These are phyloP conservation scores for Halichoerus grypus DNA, from an alignment of 2,113 vertebrate genomes.

Conservation along the genomic window DNA sequence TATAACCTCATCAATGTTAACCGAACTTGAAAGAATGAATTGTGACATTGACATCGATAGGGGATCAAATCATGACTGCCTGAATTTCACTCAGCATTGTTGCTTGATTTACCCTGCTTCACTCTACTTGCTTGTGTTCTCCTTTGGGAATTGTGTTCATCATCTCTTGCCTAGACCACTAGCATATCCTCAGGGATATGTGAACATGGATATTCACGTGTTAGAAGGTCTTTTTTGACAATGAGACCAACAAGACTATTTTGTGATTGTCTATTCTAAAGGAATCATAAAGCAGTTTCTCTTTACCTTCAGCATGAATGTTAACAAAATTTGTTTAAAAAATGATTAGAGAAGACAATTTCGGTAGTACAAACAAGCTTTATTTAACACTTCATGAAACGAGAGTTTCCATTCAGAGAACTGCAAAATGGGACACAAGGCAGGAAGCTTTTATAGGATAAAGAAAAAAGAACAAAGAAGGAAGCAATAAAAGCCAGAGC, in stretches of 20 bases:
- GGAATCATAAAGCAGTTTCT: neutral
- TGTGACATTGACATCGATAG: neutral
- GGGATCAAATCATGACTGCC: neutral
- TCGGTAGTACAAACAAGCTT: neutral
- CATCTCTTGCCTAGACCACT: neutral
- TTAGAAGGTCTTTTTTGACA: neutral
- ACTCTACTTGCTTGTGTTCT: neutral
- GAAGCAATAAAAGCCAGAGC: neutral
- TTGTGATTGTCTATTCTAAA: neutral
- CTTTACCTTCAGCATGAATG: neutral
- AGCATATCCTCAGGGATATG: neutral
- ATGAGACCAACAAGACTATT: neutral
- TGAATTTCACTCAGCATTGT: neutral
- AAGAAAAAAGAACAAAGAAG: neutral
- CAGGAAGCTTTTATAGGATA: neutral
- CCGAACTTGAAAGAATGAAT: conserved; percentile 61
- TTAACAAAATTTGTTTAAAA: neutral
- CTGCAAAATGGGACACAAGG: neutral
- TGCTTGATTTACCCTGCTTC: neutral
- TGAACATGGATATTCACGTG: neutral
- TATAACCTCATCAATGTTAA: conserved; percentile 79
- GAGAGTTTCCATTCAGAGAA: neutral
- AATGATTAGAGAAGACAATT: neutral
- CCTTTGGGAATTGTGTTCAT: neutral
- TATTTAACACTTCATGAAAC: neutral